Percentiles rank a stretch among this genome's conserved stretches.
phyloP scores from a whole-genome alignment of 2,888 invertebrate genomes.

The Ophonus ardosiacus region DNA sequence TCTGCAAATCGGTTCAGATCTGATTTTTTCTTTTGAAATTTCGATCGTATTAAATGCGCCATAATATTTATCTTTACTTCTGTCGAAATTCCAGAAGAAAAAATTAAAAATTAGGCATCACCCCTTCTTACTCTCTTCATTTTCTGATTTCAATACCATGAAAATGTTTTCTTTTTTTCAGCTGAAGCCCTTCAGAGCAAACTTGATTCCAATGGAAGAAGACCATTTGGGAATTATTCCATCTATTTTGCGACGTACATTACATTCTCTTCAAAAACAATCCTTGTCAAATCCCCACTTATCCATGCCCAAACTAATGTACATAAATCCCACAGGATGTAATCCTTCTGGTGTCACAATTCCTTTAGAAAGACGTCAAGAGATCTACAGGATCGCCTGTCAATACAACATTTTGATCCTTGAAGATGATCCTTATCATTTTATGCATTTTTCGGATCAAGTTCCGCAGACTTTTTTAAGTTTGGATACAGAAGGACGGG shows the following conservation, averaged over 20 bases:
- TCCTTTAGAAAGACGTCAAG: constrained; percentile 80
- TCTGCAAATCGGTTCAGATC: no score
- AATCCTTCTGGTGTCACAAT: constrained; percentile 87
- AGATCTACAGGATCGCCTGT: constrained; percentile 86
- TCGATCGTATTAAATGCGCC: no score
- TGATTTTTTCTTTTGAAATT: no score
- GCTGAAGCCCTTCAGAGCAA: constrained; percentile 83
- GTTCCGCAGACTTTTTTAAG: constrained; percentile 84
- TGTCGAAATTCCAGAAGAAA: no score
- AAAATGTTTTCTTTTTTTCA: constrained; percentile 72
- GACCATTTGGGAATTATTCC: constrained; percentile 84
- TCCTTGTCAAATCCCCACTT: constrained; percentile 71
- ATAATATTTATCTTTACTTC: no score
- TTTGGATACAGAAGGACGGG: constrained; percentile 86
- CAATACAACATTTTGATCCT: constrained; percentile 87
- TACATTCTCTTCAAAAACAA: constrained; percentile 77
- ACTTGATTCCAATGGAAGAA: constrained; percentile 82
- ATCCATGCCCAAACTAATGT: constrained; percentile 85
- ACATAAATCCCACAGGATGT: constrained; percentile 86
- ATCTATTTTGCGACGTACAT: constrained; percentile 77
- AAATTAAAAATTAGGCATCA: no score
- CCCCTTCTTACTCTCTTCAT: no score
- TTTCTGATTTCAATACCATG: no score
- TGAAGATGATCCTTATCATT: constrained; percentile 91
- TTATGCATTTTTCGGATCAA: constrained; percentile 83